These are phyloP conservation scores for Myopa testacea DNA, from an alignment of 2,888 invertebrate species.

Conservation along the genomic window DNA sequence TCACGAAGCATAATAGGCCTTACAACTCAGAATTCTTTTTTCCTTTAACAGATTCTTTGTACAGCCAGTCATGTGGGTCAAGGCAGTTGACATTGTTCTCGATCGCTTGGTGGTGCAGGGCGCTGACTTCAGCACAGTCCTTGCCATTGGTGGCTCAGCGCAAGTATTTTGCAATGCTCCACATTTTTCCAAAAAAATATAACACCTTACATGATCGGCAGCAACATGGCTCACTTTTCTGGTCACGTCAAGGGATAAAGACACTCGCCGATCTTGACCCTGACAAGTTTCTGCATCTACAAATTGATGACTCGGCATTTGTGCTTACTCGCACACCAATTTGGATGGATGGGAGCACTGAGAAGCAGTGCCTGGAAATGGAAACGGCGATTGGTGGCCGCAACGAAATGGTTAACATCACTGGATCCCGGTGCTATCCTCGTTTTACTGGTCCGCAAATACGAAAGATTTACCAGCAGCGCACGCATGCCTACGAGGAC, in stretches of 20 bases:
- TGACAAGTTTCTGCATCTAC: slow-evolving; percentile 83
- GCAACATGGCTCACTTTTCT: slow-evolving; percentile 99
- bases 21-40: neutral
- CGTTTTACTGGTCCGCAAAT: slow-evolving; percentile 93
- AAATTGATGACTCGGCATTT: slow-evolving; percentile 82
- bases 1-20: neutral
- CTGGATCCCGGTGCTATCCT: slow-evolving; percentile 68
- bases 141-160: slow-evolving; percentile 88
- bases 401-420: slow-evolving; percentile 62
- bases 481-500: slow-evolving; percentile 77
- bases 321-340: slow-evolving; percentile 85
- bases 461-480: slow-evolving; percentile 83
- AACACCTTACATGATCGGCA: slow-evolving; percentile 62
- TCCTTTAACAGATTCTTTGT: slow-evolving; percentile 75
- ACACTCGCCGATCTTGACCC: slow-evolving; percentile 77
- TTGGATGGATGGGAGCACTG: slow-evolving; percentile 89
- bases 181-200: neutral
- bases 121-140: slow-evolving; percentile 85
- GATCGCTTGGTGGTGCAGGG: slow-evolving; percentile 84
- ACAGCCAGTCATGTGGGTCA: slow-evolving; percentile 94
- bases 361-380: slow-evolving; percentile 71
- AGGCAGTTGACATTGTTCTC: slow-evolving; percentile 91
- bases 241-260: slow-evolving; percentile 82
- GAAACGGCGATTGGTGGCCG: slow-evolving; percentile 83
- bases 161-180: slow-evolving; percentile 74